A percentile compares a stretch with the other conserved stretches of the same genome.
Evolutionary conservation across 2,888 invertebrate genomes (phyloP).

Genomic region (Standfussiana lucernea): DNA sequence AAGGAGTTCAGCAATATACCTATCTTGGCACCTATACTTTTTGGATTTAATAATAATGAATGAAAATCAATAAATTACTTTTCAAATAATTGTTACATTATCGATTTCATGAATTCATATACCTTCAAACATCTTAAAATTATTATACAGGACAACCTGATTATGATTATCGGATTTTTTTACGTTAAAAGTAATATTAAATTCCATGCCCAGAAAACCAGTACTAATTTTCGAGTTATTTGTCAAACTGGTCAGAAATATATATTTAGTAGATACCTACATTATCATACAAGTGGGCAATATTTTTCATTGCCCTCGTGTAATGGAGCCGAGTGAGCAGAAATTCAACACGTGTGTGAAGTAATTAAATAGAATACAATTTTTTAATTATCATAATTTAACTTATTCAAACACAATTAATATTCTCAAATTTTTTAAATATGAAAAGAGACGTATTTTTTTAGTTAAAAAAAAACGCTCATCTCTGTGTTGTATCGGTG

Average conservation of each 20-base stretch:
- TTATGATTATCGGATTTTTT: not conserved
- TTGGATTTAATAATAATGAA: not conserved
- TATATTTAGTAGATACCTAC: not conserved
- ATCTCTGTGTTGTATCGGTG: not conserved
- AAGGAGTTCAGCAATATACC: conserved; percentile 1
- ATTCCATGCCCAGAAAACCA: not conserved
- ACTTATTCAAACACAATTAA: not conserved
- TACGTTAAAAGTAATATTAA: not conserved
- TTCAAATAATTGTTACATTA: not conserved
- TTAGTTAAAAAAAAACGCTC: not conserved
- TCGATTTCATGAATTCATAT: not conserved
- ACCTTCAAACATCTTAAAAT: not conserved
- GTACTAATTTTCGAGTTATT: not conserved
- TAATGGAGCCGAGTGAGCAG: not conserved
- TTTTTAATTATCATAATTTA: not conserved
- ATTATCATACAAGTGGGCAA: not conserved
- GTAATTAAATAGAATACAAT: not conserved
- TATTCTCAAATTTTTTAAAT: not conserved
- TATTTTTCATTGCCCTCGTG: not conserved
- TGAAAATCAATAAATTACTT: not conserved
- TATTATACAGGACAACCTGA: not conserved
- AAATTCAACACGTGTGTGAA: not conserved
- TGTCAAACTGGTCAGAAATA: not conserved
- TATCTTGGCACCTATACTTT: not conserved
- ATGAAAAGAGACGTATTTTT: not conserved